Evolutionary conservation across 2,113 vertebrate species (phyloP).

Genomic region (Calyptommatus sinebrachiatus): DNA sequence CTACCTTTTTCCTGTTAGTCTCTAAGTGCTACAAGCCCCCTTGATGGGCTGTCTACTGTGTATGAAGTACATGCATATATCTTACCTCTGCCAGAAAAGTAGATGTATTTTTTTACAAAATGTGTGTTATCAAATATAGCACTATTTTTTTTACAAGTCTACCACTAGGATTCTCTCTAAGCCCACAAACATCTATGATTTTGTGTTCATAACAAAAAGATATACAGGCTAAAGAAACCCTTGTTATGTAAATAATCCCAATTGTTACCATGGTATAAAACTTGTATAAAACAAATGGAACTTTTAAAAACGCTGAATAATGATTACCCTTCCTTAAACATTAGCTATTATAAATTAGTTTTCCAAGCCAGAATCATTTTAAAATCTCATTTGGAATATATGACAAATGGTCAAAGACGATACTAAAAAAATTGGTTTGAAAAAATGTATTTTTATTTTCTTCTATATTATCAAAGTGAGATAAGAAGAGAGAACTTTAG

Average conservation of each 20-base stretch:
- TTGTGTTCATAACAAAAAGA: neutral
- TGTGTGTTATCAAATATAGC: neutral
- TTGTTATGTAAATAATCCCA: neutral
- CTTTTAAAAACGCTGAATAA: neutral
- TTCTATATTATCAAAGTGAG: neutral
- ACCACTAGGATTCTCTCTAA: conserved; percentile 55
- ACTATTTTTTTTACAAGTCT: conserved; percentile 8
- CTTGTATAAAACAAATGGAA: neutral
- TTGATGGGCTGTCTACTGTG: neutral
- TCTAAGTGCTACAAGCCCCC: too few relatives aligned
- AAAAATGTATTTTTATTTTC: neutral
- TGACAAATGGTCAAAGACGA: neutral
- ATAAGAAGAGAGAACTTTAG: too few relatives aligned
- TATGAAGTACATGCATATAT: neutral
- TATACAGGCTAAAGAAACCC: neutral
- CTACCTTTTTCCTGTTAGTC: too few relatives aligned
- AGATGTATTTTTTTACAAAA: rapidly evolving
- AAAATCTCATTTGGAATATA: neutral
- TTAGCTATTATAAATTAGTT: neutral
- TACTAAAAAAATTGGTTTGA: neutral
- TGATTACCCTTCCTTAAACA: neutral
- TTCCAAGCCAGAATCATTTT: neutral
- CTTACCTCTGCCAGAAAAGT: neutral
- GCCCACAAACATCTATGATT: neutral
- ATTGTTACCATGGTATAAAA: neutral